Evolutionary conservation across 2,888 invertebrate species (phyloP), one percentile per base, ranked within the genome.

Genomic region (Branchipolynoe longqiensis): DNA sequence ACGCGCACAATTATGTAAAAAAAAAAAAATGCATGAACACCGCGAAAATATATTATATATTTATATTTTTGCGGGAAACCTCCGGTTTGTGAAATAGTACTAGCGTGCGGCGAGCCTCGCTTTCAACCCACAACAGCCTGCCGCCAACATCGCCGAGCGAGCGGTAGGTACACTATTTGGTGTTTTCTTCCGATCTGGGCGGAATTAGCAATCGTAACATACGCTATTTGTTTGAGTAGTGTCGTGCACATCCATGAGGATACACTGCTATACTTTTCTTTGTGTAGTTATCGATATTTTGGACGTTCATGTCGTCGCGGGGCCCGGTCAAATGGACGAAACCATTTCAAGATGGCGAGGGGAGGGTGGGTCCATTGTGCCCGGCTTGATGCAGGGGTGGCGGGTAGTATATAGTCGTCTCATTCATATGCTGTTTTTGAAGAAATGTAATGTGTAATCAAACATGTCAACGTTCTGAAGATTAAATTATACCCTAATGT

Each of bases 261-360:
- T 58, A n/a, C 14, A 58, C 12, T 4, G 12, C 25, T 58, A 25
- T 4, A 58, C 58, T 4, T 58, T 8, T 58, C 58, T n/a, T 18
- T 18, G 14, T 58, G 25, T n/a, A 4, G 12, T 58, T n/a, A 18
- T 58, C 22, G n/a, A 69, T 6, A 69, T 12, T 69, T 69, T 69
- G 69, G 14, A 14, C 8, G 69, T 69, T 69, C 38, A 38, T n/a
- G 69, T 48, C 2, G 8, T 14, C 69, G 69, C 69, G 36, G 69
- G 18, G 22, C 31, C 48, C 40, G 28, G 48, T 31, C 48, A 54
- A 54, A 41, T 31, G 78, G 78, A 48, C 54, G 48, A 78, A 48
- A 78, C 78, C 78, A 78, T 78, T 78, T 31, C 78, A 78, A 78
- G 54, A 78, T 78, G 78, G 78, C 78, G 78, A 78, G 28, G 78